Base-by-base conservation (phyloP, 2,888 invertebrate genomes). In the Cryptus armator region DNA sequence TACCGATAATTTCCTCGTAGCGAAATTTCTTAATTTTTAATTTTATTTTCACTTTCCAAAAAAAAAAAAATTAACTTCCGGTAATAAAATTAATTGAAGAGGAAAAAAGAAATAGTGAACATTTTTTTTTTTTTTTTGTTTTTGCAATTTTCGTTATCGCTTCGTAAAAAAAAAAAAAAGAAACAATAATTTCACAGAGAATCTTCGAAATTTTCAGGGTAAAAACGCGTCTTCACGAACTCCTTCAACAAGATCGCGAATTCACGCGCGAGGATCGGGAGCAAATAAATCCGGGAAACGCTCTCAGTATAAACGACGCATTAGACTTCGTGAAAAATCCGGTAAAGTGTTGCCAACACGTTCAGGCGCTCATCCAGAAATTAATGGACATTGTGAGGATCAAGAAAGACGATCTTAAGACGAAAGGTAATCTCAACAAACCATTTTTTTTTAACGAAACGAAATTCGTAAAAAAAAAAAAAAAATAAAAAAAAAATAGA, bases 281-380 rank as follows among this genome's bases (percentile, higher is more conserved):
- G 74, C 96, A 97, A 93, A 97, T 99, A 88, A 99, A 99, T 95
- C 99, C 99, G 1, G 98, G 98, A 89, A 96, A 96, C 85, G 98
- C 98, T n/a, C 96, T 97, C 74, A 99, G 99, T 89, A 98, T 99
- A 88, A 95, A 96, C 86, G 97, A 98, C 89, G 99, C 99, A 1
- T 95, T 99, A 94, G 97, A 98, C 91, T 98, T 98, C 94, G 99
- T 99, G 0, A 98, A 98, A 94, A 99, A 99, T 95, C 99, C 99
- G 0, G 97, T 97, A 59, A 96, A 96, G 89, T 98, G 99, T 94
- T 99, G 99, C 93, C 96, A 97, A 89, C 97, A 98, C 91, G 98
- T 99, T 48, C 97, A 98, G 91, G 95, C 95, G 77, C 95, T 99
- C 81, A 98, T 99, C 87, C 97, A 97, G 89, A 97, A 97, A 83